These are phyloP conservation scores for Syngnathus rostellatus DNA, from an alignment of 2,797 vertebrate species.

Conservation along the genomic window DNA sequence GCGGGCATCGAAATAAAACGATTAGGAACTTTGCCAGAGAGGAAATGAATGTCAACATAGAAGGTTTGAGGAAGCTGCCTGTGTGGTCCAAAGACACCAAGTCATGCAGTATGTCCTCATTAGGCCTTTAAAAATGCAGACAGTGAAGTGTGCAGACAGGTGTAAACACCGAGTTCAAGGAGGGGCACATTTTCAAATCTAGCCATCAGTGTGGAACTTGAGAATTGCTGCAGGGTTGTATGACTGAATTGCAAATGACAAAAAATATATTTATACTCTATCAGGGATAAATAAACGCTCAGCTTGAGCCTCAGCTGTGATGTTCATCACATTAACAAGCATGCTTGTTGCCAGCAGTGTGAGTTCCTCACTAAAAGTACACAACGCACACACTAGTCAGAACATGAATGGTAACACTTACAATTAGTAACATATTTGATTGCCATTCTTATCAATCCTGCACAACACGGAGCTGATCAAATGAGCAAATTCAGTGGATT, in stretches of 20 bases:
- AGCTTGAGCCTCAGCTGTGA: constrained; percentile 30
- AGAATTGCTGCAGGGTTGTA: neutral
- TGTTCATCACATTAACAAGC: constrained; percentile 47
- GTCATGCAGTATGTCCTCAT: constrained; percentile 27
- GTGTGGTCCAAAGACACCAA: constrained; percentile 45
- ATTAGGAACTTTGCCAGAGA: constrained; percentile 39
- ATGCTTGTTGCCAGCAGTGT: constrained; percentile 42
- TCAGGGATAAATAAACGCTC: constrained; percentile 12
- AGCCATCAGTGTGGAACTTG: constrained; percentile 6
- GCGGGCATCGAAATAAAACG: constrained; percentile 31
- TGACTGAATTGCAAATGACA: no score
- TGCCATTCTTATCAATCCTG: constrained; percentile 63
- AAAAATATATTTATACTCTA: neutral
- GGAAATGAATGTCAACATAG: neutral
- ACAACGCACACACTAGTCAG: constrained; percentile 46
- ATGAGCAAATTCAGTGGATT: constrained; percentile 49
- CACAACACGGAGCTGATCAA: constrained; percentile 61
- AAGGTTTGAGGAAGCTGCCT: constrained; percentile 32
- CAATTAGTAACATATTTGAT: constrained; percentile 55
- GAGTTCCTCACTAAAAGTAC: constrained; percentile 45
- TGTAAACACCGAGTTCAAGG: constrained; percentile 45
- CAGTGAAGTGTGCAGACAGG: constrained; percentile 26
- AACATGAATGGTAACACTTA: constrained; percentile 51
- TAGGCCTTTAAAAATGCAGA: constrained; percentile 32
- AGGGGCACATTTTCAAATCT: constrained; percentile 25